A percentile compares a stretch with the other conserved stretches of the same genome.
These are phyloP conservation scores for Cataglyphis hispanica DNA, from an alignment of 1,140 invertebrate species.

Conservation along the genomic window DNA sequence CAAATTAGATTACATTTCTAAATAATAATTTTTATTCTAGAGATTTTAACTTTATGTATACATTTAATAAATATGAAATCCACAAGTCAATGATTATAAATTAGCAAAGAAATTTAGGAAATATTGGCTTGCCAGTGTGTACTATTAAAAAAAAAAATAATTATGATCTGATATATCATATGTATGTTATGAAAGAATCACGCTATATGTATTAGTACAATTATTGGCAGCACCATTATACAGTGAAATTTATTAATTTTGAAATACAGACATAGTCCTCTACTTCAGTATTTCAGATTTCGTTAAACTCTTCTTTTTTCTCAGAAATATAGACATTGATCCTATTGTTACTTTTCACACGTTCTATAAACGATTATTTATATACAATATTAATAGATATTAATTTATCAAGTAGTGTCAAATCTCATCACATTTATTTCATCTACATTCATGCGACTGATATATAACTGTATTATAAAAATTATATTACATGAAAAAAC, in stretches of 20 bases:
- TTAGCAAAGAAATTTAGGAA: slow-evolving; percentile 33
- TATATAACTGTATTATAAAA: not conserved
- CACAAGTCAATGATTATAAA: slow-evolving; percentile 29
- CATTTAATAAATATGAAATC: not conserved
- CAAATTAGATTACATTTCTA: not conserved
- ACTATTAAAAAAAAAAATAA: slow-evolving; percentile 56
- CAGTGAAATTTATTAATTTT: slow-evolving; percentile 26
- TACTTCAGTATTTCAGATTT: not conserved
- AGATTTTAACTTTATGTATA: slow-evolving; percentile 28
- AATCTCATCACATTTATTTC: slow-evolving; percentile 8
- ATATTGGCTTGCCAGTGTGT: not conserved
- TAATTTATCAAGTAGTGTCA: not conserved
- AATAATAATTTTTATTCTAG: slow-evolving; percentile 48
- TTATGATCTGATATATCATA: slow-evolving; percentile 15
- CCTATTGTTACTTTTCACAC: not conserved
- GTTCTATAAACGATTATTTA: not conserved
- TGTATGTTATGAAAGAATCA: slow-evolving; percentile 18
- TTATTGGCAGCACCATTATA: slow-evolving; percentile 29
- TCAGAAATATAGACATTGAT: slow-evolving; percentile 14
- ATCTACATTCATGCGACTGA: not conserved
- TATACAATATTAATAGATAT: slow-evolving; percentile 17
- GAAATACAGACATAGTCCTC: not conserved
- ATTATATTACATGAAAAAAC: slow-evolving; percentile 10
- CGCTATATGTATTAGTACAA: slow-evolving; percentile 26
- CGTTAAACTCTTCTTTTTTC: slow-evolving; percentile 7